Percentiles rank a stretch among this genome's conserved stretches.
Conservation (phyloP, 1,140 invertebrate genomes). For the Eufriesea mexicana region DNA sequence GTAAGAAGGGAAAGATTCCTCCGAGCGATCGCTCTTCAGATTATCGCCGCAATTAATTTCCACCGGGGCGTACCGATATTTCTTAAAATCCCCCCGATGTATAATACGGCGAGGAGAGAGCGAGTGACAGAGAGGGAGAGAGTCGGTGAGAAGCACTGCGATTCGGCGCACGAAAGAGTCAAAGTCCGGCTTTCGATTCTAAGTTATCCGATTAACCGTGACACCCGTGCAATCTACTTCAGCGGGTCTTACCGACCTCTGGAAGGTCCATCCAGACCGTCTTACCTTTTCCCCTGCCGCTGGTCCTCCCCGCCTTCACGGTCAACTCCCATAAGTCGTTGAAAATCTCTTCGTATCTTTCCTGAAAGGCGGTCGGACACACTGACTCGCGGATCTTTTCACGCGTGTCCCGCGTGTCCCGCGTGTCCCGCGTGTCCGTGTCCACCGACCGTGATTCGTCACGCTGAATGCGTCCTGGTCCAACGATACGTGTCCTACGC, state of each 20-base stretch:
- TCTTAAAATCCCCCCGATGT: background rate
- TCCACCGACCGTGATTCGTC: slow-evolving; percentile 60
- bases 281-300: slow-evolving; percentile 19
- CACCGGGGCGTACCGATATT: background rate
- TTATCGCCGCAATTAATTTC: slow-evolving; percentile 51
- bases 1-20: slow-evolving; percentile 30
- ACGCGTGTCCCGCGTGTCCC: slow-evolving; percentile 56
- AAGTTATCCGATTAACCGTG: slow-evolving; percentile 76
- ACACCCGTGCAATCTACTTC: slow-evolving; percentile 74
- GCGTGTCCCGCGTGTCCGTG: slow-evolving; percentile 47
- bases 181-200: slow-evolving; percentile 68
- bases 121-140: background rate
- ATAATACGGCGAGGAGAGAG: background rate
- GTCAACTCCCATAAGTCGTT: slow-evolving; percentile 59
- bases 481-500: background rate
- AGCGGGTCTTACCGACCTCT: slow-evolving; percentile 51
- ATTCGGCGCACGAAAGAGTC: slow-evolving; percentile 64
- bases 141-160: slow-evolving; percentile 20
- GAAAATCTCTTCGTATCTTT: slow-evolving; percentile 63
- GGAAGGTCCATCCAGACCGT: slow-evolving; percentile 48
- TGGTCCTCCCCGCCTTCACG: slow-evolving; percentile 10
- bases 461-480: slow-evolving; percentile 15
- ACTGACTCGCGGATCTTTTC: slow-evolving; percentile 53
- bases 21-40: slow-evolving; percentile 18
- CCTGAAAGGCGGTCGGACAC: slow-evolving; percentile 51